Conservation (phyloP, 2,797 vertebrate species). For the Zalophus californianus region DNA sequence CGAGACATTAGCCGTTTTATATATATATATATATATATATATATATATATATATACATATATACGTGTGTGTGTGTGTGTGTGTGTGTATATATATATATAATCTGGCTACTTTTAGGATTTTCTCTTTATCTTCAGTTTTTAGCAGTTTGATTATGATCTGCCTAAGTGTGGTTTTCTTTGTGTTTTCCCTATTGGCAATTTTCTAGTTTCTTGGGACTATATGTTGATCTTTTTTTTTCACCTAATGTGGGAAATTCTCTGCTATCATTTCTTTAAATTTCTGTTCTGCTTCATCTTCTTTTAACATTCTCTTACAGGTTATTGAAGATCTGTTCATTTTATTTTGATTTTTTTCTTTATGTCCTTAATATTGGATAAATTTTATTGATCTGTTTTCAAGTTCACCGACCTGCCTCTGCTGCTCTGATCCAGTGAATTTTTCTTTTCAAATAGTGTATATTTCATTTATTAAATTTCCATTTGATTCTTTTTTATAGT, state of each 20-base stretch:
- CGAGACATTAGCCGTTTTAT: not conserved
- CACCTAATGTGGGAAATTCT: slow-evolving; percentile 14
- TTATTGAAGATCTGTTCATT: not conserved
- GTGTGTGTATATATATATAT: too few relatives aligned
- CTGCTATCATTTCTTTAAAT: not conserved
- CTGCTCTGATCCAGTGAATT: not conserved
- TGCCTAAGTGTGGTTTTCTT: not conserved
- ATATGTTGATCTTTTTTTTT: not conserved
- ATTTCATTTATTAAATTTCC: slow-evolving; percentile 2
- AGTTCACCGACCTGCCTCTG: not conserved
- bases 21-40: not conserved
- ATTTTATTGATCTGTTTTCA: slow-evolving; percentile 30
- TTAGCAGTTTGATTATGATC: not conserved
- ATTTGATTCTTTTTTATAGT: not conserved
- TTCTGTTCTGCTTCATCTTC: slow-evolving; percentile 13
- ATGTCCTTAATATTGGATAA: not conserved
- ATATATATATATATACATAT: not conserved
- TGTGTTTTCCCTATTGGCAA: not conserved
- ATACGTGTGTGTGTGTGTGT: too few relatives aligned
- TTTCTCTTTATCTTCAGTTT: not conserved
- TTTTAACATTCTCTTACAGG: not conserved
- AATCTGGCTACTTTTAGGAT: not conserved
- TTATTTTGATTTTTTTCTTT: not conserved
- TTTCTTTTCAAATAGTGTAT: not conserved
- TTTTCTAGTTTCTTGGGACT: not conserved